These are phyloP conservation scores for Zaprionus inermis DNA, from an alignment of 1,140 invertebrate species.

Conservation along the genomic window DNA sequence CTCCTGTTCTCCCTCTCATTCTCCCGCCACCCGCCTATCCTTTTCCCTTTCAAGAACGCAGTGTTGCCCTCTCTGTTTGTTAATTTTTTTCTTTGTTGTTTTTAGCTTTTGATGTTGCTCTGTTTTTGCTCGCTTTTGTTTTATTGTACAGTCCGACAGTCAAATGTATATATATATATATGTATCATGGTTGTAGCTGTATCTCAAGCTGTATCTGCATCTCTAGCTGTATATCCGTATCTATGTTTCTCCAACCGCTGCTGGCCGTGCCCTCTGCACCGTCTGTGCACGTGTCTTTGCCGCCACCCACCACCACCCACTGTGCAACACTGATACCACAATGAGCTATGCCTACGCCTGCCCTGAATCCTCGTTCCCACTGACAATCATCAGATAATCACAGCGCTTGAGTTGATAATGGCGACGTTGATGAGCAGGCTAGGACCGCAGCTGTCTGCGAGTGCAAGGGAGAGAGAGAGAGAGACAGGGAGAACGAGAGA, in stretches of 20 bases:
- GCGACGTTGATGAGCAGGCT: constrained; percentile 63
- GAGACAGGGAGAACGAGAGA: neutral
- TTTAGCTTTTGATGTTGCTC: neutral
- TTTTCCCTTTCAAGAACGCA: neutral
- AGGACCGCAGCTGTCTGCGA: neutral
- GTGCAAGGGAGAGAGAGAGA: neutral
- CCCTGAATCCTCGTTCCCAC: constrained; percentile 14
- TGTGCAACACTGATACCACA: constrained; percentile 18
- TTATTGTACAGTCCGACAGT: neutral
- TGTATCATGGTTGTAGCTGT: neutral
- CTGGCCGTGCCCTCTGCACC: neutral
- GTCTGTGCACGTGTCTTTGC: constrained; percentile 43
- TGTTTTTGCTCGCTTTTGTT: constrained; percentile 25
- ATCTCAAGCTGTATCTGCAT: constrained; percentile 1
- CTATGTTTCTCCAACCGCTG: constrained; percentile 31
- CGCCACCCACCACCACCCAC: constrained; percentile 17
- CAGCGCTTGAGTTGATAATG: constrained; percentile 74
- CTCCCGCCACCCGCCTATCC: neutral
- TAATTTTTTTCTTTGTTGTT: constrained; percentile 14
- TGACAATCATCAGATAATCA: constrained; percentile 75
- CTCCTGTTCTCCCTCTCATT: neutral
- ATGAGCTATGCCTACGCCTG: neutral
- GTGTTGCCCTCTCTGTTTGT: constrained; percentile 34
- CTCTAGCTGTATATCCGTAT: constrained; percentile 8
- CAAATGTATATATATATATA: too few species aligned